Percentiles rank a stretch among this genome's conserved stretches.
Conservation (phyloP, 2,113 vertebrate species). For the Cryptotis parvus region DNA sequence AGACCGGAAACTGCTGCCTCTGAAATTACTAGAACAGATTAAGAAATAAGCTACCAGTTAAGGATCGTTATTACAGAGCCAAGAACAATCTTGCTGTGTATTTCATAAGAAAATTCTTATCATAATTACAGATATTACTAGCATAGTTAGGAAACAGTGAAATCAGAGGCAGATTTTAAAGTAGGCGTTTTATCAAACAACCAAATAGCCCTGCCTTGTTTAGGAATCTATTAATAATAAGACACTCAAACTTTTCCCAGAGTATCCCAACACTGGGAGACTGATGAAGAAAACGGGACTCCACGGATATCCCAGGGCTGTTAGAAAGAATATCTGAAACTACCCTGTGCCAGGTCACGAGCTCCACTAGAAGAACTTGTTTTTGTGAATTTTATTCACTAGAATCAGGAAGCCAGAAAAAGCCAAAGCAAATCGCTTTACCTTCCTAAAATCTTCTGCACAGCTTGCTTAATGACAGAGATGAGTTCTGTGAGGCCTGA, state of each 20-base stretch:
- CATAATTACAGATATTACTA: neutral
- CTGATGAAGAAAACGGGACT: neutral
- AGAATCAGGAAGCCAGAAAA: conserved; percentile 45
- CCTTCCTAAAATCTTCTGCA: conserved; percentile 93
- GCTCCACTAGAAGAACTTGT: conserved; percentile 25
- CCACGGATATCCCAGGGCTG: neutral
- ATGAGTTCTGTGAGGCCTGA: conserved; percentile 95
- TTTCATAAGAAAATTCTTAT: conserved; percentile 60
- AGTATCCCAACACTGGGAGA: conserved; percentile 32
- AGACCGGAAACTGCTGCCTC: conserved; percentile 11
- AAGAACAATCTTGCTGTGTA: conserved; percentile 4
- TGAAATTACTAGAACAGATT: conserved; percentile 30
- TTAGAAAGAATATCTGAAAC: conserved; percentile 1
- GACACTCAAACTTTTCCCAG: conserved; percentile 15
- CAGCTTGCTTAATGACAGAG: conserved; percentile 94
- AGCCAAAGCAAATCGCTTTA: conserved; percentile 82
- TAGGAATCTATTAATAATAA: conserved; percentile 40
- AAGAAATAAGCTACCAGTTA: conserved; percentile 1
- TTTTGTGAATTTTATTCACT: conserved; percentile 21
- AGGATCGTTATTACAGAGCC: neutral
- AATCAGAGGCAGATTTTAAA: conserved; percentile 49
- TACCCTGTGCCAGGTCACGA: neutral
- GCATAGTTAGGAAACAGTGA: conserved; percentile 9
- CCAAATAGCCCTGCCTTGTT: conserved; percentile 51
- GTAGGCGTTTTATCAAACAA: neutral